A percentile compares a stretch with the other conserved stretches of the same genome.
Evolutionary conservation across 2,797 vertebrate genomes (phyloP).

Genomic region (Lateolabrax maculatus): DNA sequence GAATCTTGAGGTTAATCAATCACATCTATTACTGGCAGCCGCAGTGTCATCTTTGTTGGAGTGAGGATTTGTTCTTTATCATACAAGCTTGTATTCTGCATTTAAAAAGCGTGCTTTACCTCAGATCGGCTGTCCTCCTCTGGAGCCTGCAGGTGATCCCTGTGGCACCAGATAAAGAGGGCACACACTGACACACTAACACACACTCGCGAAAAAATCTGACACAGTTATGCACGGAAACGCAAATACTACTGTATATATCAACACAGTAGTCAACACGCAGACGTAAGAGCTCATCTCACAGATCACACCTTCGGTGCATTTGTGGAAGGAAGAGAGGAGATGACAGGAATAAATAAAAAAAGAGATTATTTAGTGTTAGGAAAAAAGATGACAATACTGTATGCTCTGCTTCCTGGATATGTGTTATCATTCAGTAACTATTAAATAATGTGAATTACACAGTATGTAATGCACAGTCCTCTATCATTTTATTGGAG

Average conservation of each 20-base stretch:
- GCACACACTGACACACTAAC: conserved; percentile 87
- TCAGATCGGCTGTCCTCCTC: conserved; percentile 33
- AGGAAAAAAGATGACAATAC: not conserved
- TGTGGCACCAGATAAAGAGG: conserved; percentile 78
- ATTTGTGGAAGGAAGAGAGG: conserved; percentile 44
- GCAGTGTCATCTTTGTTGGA: not conserved
- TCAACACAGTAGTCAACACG: conserved; percentile 18
- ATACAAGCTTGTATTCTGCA: not conserved
- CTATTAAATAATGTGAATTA: not conserved
- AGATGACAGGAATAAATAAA: conserved; percentile 40
- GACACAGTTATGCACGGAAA: conserved; percentile 79
- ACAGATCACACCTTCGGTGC: conserved; percentile 24
- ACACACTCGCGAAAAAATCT: conserved; percentile 76
- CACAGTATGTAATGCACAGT: not conserved
- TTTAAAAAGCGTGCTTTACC: conserved; percentile 23
- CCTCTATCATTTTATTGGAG: not conserved
- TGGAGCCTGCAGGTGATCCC: conserved; percentile 66
- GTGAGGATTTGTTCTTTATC: not conserved
- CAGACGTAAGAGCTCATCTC: conserved; percentile 19
- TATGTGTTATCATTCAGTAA: not conserved
- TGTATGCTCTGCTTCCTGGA: not conserved
- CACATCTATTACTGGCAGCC: not conserved
- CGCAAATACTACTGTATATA: conserved; percentile 50
- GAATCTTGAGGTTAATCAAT: conserved; percentile 33
- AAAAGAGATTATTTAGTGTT: not conserved